Evolutionary conservation across 1,140 invertebrate genomes (phyloP).

Genomic region (Diuraphis noxia): DNA sequence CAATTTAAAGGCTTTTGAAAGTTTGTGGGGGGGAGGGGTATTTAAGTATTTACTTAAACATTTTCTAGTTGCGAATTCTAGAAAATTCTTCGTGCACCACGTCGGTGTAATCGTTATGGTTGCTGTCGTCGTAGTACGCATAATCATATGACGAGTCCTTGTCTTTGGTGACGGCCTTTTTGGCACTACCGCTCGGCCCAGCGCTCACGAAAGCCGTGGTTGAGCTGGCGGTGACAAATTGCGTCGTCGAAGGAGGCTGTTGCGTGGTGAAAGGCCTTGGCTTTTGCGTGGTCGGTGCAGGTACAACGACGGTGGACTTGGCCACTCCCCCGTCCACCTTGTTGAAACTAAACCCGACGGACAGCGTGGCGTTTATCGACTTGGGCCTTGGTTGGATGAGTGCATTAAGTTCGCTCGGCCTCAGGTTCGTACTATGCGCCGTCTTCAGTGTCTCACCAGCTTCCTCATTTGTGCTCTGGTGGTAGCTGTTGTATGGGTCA

Average conservation of each 20-base stretch:
- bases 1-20: slow-evolving; percentile 1
- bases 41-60: slow-evolving; percentile 12
- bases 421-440: slow-evolving; percentile 57
- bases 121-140: slow-evolving; percentile 57
- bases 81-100: slow-evolving; percentile 57
- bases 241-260: not conserved
- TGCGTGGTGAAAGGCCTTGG: slow-evolving; percentile 39
- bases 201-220: not conserved
- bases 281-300: slow-evolving; percentile 52
- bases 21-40: not conserved
- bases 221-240: slow-evolving; percentile 26
- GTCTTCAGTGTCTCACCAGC: slow-evolving; percentile 58
- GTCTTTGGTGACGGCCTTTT: slow-evolving; percentile 55
- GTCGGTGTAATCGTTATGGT: slow-evolving; percentile 58
- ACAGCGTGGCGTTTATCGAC: slow-evolving; percentile 57
- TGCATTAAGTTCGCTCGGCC: slow-evolving; percentile 57
- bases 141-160: slow-evolving; percentile 57
- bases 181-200: not conserved
- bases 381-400: slow-evolving; percentile 55
- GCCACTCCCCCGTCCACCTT: slow-evolving; percentile 29
- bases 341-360: slow-evolving; percentile 57
- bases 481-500: slow-evolving; percentile 55
- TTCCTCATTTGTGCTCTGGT: slow-evolving; percentile 55
- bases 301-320: slow-evolving; percentile 36
- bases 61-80: slow-evolving; percentile 56